Base-by-base conservation (phyloP, 2,797 vertebrate species). In the Enteromius treurensis region DNA sequence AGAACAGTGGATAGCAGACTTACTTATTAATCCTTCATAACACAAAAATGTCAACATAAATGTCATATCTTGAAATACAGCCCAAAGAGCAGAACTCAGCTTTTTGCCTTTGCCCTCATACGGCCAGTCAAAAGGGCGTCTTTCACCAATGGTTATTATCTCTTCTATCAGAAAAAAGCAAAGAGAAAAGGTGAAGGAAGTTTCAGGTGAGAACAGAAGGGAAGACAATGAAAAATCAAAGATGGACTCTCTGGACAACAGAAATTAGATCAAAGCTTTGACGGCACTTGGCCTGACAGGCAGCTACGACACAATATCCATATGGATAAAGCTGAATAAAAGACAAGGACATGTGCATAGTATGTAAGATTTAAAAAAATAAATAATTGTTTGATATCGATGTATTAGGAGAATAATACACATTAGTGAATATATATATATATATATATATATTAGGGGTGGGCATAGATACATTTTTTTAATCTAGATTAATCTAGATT, bases 31-130 rank as follows among this genome's bases (percentile, higher is more conserved):
- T 88, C 81, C 73, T 76, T 86, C 85, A 80, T 86, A 69, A 82
- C 64, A 83, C 26, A 88, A 86, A 84, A 85, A 88, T 86, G 81
- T 82, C 86, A 86, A 78, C 70, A 84, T 75, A 84, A 83, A 80
- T 89, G 79, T 88, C 88, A 85, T 73, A 62, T 70, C 55, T 80
- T 79, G 77, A 88, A 79, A 84, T 76, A 81, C 15, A 65, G 53
- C 70, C 68, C 53, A 70, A 80, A 80, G 84, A 40, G 64, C 69
- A 78, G 71, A 82, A 47, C 55, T 78, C 29, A 0, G 42, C 58
- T 80, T 68, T 80, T 75, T 81, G 17, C 42, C 7, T 71, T 55
- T 70, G 32, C 10, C 53, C 79, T 78, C 67, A 58, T 67, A 42
- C n/a, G 21, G 26, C 15, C 11, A 55, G 74, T 81, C 74, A 81